phyloP scores from a whole-genome alignment of 2,113 vertebrate genomes.

The Podarcis muralis region DNA sequence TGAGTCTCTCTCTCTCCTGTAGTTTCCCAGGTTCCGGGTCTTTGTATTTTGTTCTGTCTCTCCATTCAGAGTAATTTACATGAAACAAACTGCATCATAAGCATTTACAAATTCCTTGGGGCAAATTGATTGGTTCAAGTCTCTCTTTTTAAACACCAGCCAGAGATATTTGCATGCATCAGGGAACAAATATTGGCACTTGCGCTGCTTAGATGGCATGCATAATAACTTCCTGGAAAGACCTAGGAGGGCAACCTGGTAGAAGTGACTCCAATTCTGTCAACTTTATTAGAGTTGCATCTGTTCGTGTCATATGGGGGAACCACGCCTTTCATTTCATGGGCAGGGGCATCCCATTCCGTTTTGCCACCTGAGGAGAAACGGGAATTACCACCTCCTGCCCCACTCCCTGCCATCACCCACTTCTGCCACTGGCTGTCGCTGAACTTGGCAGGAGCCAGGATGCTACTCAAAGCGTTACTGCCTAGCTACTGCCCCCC shows the following conservation, averaged over 20 bases:
- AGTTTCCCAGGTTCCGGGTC: neutral
- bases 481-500: no score
- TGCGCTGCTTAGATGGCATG: neutral
- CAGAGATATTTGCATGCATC: conserved; percentile 2
- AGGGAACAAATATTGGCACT: conserved; percentile 18
- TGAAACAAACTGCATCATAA: neutral
- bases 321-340: no score
- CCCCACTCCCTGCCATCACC: no score
- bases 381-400: no score
- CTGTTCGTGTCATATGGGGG: neutral
- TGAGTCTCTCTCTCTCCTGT: neutral
- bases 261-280: conserved; percentile 3
- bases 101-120: conserved; percentile 15
- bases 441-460: no score
- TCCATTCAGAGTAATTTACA: neutral
- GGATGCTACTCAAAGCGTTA: no score
- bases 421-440: no score
- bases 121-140: neutral
- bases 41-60: neutral
- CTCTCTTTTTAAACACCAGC: conserved; percentile 15
- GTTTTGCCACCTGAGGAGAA: no score
- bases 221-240: conserved; percentile 20
- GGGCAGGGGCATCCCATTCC: no score
- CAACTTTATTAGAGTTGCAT: conserved; percentile 29
- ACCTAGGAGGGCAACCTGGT: neutral